phyloP scores from a whole-genome alignment of 2,113 vertebrate species.

The Choloepus hoffmanni region DNA sequence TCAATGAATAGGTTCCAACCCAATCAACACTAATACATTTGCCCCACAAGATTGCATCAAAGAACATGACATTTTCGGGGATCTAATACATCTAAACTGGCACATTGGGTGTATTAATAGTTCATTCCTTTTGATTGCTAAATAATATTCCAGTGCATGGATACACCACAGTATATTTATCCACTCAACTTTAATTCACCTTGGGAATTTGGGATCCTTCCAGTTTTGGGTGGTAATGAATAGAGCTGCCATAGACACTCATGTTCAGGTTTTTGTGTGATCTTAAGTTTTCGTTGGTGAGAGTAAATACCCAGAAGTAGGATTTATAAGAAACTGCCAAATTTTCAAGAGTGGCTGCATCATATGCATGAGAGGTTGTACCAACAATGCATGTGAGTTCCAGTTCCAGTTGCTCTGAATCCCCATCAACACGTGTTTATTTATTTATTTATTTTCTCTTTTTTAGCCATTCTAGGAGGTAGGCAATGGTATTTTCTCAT shows the following conservation, averaged over 20 bases:
- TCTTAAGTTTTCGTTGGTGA: background rate
- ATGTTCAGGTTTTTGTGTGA: background rate
- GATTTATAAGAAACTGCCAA: background rate
- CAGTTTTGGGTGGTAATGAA: background rate
- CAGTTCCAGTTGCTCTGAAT: background rate
- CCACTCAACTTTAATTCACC: background rate
- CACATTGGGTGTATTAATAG: background rate
- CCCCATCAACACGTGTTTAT: too few relatives aligned
- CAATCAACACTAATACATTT: too few relatives aligned
- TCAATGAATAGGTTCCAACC: too few relatives aligned
- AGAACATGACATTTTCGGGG: too few relatives aligned
- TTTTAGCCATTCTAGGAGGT: background rate
- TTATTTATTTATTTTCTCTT: background rate
- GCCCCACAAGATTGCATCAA: too few relatives aligned
- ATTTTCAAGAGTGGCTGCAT: background rate
- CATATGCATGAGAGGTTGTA: background rate
- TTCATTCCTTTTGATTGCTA: background rate
- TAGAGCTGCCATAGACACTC: background rate
- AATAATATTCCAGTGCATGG: too few relatives aligned
- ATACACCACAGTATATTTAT: background rate
- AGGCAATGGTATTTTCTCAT: background rate
- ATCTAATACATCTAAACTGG: too few relatives aligned
- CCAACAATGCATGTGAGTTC: background rate
- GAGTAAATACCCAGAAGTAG: background rate
- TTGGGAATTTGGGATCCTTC: background rate